Evolutionary conservation across 2,797 vertebrate genomes (phyloP).

Genomic region (Pseudopleuronectes americanus): DNA sequence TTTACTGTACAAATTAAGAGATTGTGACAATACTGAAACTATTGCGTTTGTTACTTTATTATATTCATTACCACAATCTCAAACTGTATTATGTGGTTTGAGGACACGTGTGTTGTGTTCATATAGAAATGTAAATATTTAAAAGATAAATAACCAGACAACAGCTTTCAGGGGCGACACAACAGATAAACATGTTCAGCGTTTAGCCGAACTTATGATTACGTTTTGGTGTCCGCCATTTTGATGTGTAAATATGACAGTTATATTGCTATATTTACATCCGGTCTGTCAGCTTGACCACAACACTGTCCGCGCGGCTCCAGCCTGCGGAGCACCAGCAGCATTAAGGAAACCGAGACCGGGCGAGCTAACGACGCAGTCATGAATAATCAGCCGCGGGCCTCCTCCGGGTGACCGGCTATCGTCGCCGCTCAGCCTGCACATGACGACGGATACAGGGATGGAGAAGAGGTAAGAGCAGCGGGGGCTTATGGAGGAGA

Average conservation of each 20-base stretch:
- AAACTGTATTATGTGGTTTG: too few relatives aligned
- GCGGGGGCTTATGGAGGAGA: neutral
- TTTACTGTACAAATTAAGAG: too few relatives aligned
- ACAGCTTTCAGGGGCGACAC: neutral
- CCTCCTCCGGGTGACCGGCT: constrained; percentile 66
- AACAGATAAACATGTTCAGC: constrained; percentile 22
- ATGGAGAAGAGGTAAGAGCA: constrained; percentile 58
- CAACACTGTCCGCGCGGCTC: constrained; percentile 28
- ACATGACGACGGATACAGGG: constrained; percentile 28
- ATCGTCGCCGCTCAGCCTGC: constrained; percentile 19
- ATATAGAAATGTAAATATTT: too few relatives aligned
- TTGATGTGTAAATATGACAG: constrained; percentile 62
- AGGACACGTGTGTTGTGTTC: too few relatives aligned
- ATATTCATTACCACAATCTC: too few relatives aligned
- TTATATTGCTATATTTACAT: neutral
- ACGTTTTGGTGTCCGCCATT: constrained; percentile 72
- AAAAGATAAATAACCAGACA: too few relatives aligned
- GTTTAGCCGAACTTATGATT: constrained; percentile 61
- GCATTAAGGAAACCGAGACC: constrained; percentile 56
- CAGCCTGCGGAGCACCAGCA: constrained; percentile 11
- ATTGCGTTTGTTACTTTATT: too few relatives aligned
- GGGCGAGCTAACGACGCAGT: constrained; percentile 55
- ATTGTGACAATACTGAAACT: too few relatives aligned
- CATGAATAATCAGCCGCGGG: constrained; percentile 51
- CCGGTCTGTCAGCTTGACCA: constrained; percentile 14